Evolutionary conservation across 2,113 vertebrate species (phyloP), one percentile per base, ranked within the genome.

Genomic region (Vidua macroura): DNA sequence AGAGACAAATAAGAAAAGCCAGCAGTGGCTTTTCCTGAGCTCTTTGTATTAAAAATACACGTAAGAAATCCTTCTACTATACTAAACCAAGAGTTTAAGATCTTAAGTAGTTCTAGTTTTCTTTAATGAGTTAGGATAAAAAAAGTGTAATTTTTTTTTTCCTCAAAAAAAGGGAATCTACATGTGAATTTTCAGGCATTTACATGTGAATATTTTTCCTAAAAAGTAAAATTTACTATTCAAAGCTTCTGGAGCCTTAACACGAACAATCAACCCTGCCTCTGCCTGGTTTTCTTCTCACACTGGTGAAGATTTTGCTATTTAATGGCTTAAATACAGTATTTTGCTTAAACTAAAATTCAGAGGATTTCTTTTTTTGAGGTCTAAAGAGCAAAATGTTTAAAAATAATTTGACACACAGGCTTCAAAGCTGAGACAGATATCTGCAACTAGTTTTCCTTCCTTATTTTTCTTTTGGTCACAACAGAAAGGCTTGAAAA

Each of bases 401-500:
- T 3, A 9, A 49, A 67, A 72, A 66, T 3, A 62, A 60, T 80
- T n/a, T 52, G 68, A 92, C 24, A 84, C 41, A 90, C 12, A 86
- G n/a, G 63, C n/a, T 48, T 72, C 1, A 6, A 79, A 82, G 20
- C 8, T 59, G 13, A 88, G 17, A 83, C 44, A 48, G 24, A 9
- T 33, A 81, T 15, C 16, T 30, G 7, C 13, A 1, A 75, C 25
- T 53, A 41, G 33, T 58, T 77, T 58, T 77, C 46, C 48, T 60
- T 78, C 60, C 30, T 59, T 81, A 28, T 48, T 91, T 92, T 84
- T 44, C 16, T 83, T 76, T 33, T 68, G 58, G 37, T 66, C 53
- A 69, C 22, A 90, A 63, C 12, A 60, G 33, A 64, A 86, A 82
- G 33, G 46, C 10, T 67, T 90, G 43, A 91, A 67, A 86, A 89